Evolutionary conservation across 2,113 vertebrate genomes (phyloP), one percentile per base, ranked within the genome.

Genomic region (Chaetura pelagica): DNA sequence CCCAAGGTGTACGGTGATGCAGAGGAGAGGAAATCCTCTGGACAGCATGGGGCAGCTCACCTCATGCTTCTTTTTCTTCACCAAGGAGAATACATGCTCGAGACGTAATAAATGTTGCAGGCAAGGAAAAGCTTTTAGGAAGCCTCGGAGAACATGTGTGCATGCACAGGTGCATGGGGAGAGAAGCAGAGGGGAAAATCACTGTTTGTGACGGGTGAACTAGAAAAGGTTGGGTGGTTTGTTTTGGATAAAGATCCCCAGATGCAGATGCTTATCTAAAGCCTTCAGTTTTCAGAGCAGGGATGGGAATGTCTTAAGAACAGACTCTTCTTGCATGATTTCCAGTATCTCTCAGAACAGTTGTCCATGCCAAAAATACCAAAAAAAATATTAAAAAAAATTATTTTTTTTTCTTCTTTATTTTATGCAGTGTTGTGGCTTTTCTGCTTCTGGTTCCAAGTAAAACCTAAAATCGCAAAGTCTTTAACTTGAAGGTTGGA

Each of bases 191-290:
- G 44, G 5, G 58, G 64, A 48, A 82, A 67, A 84, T 69, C 49
- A 22, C 32, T 88, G 13, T 61, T 78, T 89, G 58, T 71, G 85
- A 84, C 0, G 52, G 62, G 44, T 84, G 61, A 94, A 51, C 85
- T 92, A 74, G 59, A 75, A 34, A 96, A 87, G 29, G 26, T 62
- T 93, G 57, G 32, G 46, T 74, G 54, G 55, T 52, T 96, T 95
- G 35, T 81, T 96, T 95, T 93, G 95, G 84, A 92, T 87, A 84
- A 66, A 85, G 69, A 74, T 34, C 51, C 51, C 9, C 58, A 46
- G 68, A 91, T 35, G 44, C 58, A 92, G 90, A 91, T 10, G 12
- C 63, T 94, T 96, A 94, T 90, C 84, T 93, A 92, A 91, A 91
- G 73, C 69, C 61, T 34, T 92, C 82, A 82, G 35, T 42, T 77